Evolutionary conservation across 2,888 invertebrate species (phyloP), one percentile per base, ranked within the genome.

Genomic region (Tinea trinotella): DNA sequence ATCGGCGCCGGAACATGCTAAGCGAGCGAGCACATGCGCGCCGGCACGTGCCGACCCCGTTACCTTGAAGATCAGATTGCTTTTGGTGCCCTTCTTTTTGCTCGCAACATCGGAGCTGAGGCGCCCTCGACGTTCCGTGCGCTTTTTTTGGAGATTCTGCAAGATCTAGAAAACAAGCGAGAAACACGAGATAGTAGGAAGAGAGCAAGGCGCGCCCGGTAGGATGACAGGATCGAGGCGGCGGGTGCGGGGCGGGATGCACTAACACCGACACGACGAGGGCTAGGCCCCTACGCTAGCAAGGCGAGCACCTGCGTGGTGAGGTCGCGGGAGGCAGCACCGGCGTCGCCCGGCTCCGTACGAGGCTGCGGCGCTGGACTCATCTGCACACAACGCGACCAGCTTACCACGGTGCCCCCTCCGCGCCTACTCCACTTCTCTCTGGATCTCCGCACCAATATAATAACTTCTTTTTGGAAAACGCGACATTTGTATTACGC

Each of bases 11-110:
- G 79, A 74, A 65, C 82, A 83, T 84, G 82, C 82, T 77, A 84
- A 84, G 84, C 84, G 83, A 83, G 81, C 85, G 85, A 81, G 81
- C 82, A 76, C 85, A 85, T 86, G 86, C 85, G 79, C 72, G 83
- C 85, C 83, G 83, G 83, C 76, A 76, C 81, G 77, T 74, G 82
- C 83, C 83, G 83, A 84, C 84, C 89, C 90, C 90, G 91, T 95
- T 96, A 96, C 96, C 96, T 96, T 96, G 93, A 96, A 94, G 93
- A 96, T 96, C 91, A 96, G 94, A 93, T 94, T 95, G 94, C 95
- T 96, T 94, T 95, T 95, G 91, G 92, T 94, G 92, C 90, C 92
- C 92, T 94, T 95, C 94, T 94, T 93, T 90, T 93, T 93, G 90
- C 24, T 50, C 15, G 90, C 87, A 89, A 91, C 89, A 90, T 96